These are phyloP conservation scores for Ovibos moschatus DNA, from an alignment of 2,113 vertebrate genomes.

Conservation along the genomic window DNA sequence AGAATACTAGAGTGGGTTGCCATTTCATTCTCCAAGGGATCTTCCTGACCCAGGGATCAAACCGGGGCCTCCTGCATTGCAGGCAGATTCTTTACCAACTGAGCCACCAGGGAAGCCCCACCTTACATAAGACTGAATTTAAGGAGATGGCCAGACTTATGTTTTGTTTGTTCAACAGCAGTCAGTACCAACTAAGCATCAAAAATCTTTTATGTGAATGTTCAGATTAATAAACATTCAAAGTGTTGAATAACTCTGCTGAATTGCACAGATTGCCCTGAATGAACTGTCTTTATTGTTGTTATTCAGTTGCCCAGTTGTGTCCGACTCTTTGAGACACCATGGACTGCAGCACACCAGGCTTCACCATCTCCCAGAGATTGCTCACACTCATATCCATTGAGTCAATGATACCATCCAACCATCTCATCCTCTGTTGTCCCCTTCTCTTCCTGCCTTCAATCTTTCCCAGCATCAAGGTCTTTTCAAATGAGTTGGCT, in stretches of 20 bases:
- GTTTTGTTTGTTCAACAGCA: background rate
- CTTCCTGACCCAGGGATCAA: background rate
- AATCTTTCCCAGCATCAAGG: background rate
- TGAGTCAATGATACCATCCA: background rate
- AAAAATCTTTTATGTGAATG: background rate
- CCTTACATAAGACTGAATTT: background rate
- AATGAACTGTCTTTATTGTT: background rate
- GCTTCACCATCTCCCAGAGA: background rate
- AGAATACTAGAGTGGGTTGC: background rate
- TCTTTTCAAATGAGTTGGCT: background rate
- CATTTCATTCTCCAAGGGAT: background rate
- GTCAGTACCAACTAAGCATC: background rate
- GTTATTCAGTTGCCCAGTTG: background rate
- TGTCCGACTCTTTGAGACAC: background rate
- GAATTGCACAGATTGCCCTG: background rate
- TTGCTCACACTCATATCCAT: background rate
- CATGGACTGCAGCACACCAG: background rate
- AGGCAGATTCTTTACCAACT: background rate
- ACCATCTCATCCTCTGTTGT: background rate
- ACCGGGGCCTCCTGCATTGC: background rate
- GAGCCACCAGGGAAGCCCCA: background rate
- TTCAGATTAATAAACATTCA: background rate
- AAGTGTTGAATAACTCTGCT: background rate
- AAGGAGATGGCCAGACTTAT: background rate
- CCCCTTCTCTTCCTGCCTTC: background rate